Base-by-base conservation (phyloP, 1,140 invertebrate species). In the Drosophila eugracilis region DNA sequence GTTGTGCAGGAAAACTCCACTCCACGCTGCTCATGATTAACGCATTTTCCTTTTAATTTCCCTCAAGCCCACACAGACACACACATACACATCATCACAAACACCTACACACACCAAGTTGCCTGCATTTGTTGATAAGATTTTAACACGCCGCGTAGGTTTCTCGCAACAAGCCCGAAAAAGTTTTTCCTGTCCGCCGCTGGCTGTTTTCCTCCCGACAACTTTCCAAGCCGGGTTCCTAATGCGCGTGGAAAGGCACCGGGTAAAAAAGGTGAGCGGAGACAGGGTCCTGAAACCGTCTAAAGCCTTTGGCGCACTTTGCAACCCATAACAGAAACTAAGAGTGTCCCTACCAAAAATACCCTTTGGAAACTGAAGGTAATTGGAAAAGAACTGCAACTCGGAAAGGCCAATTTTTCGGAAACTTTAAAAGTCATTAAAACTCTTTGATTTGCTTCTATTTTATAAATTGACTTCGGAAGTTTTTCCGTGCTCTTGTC, bases 1-100 rank as follows among this genome's bases (percentile, higher is more conserved):
- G 73, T 66, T 86, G 41, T 74, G 44, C 42, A 77, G 62, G 58
- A 58, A 58, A 81, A 71, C 59, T 59, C 57, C 42, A 49, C 32
- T 41, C 32, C 19, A 41, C 42, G 26, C 36, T 41, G 4, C 60
- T 44, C 59, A 88, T 85, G 81, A 85, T 85, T 86, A 85, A 86
- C 81, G 81, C 67, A 81, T 86, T 85, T 85, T 85, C 58, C 81
- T 77, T 86, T 85, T 85, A 86, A 86, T 85, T 86, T 85, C 73
- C 69, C 69, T 41, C 59, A 39, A 73, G 54, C 77, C 58, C 44
- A 75, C 66, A 49, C 19, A 39, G 65, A 62, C 48, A 66, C 36
- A 50, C 44, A 72, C 58, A 48, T 30, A 69, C 44, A 49, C 14
- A 54, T 12, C 44, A 73, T 32, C 36, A 70, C 39, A 45, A 12